Evolutionary conservation across 2,113 vertebrate genomes (phyloP).

Genomic region (Amphiprion percula): DNA sequence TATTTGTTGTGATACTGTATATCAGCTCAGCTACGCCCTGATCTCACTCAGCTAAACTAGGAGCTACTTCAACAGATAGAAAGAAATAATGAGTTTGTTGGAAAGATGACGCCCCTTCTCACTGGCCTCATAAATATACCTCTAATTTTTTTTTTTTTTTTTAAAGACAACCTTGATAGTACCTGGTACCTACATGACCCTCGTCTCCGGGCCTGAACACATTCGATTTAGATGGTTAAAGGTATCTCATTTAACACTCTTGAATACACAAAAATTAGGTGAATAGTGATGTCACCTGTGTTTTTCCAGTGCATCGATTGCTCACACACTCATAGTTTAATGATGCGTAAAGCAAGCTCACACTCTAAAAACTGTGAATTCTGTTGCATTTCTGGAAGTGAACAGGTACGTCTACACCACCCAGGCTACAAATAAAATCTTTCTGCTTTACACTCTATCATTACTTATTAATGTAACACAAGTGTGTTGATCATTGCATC

Average conservation of each 20-base stretch:
- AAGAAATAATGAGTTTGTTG: conserved; percentile 56
- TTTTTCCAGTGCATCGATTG: not conserved
- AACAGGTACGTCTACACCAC: not conserved
- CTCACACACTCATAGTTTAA: not conserved
- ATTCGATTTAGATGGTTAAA: not conserved
- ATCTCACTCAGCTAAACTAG: conserved; percentile 42
- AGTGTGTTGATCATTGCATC: conserved; percentile 16
- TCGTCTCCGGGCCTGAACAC: not conserved
- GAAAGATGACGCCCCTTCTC: conserved; percentile 65
- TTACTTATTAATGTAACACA: conserved; percentile 22
- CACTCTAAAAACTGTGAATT: not conserved
- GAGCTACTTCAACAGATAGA: conserved; percentile 4
- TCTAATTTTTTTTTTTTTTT: conserved; percentile 6
- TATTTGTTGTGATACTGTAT: conserved; percentile 48
- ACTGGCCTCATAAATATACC: conserved; percentile 45
- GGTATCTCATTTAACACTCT: not conserved
- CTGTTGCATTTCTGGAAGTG: not conserved
- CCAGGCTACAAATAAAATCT: not conserved
- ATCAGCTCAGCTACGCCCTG: conserved; percentile 41
- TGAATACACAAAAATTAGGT: not conserved
- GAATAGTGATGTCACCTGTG: not conserved
- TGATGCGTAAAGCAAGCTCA: conserved; percentile 11
- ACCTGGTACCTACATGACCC: conserved; percentile 2
- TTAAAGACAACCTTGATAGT: conserved; percentile 32
- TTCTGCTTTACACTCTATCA: not conserved